Conservation (phyloP, 1,140 invertebrate genomes). For the Drosophila azteca region DNA sequence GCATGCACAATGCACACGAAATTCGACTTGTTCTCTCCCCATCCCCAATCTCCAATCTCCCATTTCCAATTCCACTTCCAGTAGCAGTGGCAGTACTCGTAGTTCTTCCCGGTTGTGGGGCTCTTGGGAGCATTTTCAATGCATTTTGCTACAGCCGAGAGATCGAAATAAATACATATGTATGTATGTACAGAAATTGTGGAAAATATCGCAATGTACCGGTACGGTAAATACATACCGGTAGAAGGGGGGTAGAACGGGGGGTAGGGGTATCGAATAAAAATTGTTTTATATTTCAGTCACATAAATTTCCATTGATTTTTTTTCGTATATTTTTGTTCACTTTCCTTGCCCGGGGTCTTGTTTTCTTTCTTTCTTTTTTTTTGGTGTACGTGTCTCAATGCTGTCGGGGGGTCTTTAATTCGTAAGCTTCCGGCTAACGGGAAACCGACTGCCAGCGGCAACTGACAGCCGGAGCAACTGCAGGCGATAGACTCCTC, state of each 20-base stretch:
- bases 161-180: slow-evolving; percentile 39
- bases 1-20: slow-evolving; percentile 79
- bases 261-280: slow-evolving; percentile 21
- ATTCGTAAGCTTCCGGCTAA: no score
- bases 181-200: slow-evolving; percentile 27
- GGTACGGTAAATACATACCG: background rate
- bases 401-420: no score
- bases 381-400: slow-evolving; percentile 23
- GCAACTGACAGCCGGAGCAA: no score
- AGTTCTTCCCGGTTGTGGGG: background rate
- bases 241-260: no score
- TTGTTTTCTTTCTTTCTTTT: background rate
- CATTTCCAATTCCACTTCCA: no score
- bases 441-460: no score
- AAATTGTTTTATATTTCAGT: slow-evolving; percentile 72
- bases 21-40: slow-evolving; percentile 43
- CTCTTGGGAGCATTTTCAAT: slow-evolving; percentile 56
- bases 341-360: background rate
- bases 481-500: no score
- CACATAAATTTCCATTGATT: slow-evolving; percentile 76
- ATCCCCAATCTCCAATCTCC: background rate
- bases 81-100: background rate
- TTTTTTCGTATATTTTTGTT: slow-evolving; percentile 43
- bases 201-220: slow-evolving; percentile 45
- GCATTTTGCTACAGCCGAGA: slow-evolving; percentile 44